phyloP scores from a whole-genome alignment of 2,797 vertebrate species.

The Halcyon smyrnensis region DNA sequence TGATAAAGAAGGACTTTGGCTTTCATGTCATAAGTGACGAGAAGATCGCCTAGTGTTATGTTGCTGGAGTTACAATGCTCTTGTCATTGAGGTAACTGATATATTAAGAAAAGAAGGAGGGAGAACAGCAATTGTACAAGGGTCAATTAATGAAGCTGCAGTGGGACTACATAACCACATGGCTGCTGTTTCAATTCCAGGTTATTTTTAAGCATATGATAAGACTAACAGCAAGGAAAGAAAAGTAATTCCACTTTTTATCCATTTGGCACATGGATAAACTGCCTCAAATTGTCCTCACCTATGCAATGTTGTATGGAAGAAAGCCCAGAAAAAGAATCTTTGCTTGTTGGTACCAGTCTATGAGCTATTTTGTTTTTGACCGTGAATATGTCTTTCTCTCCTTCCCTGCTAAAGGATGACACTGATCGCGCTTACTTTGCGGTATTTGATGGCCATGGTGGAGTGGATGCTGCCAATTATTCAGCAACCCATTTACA shows the following conservation, averaged over 20 bases:
- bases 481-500: conserved; percentile 90
- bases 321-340: not conserved
- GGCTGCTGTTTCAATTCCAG: not conserved
- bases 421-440: conserved; percentile 85
- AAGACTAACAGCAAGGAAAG: not conserved
- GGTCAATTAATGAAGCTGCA: not conserved
- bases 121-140: not conserved
- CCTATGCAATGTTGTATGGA: not conserved
- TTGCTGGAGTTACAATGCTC: not conserved
- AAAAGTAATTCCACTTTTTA: not conserved
- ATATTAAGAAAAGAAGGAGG: not conserved
- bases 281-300: not conserved
- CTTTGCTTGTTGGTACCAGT: not conserved
- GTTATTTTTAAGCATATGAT: not conserved
- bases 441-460: conserved; percentile 94
- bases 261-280: not conserved
- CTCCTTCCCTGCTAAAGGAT: conserved; percentile 76
- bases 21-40: not conserved
- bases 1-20: not conserved
- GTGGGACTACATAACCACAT: not conserved
- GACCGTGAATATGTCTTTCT: not conserved
- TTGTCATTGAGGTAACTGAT: not conserved
- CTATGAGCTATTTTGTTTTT: not conserved
- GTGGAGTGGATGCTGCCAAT: conserved; percentile 89
- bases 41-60: not conserved